Evolutionary conservation across 2,113 vertebrate species (phyloP).

Genomic region (Misgurnus anguillicaudatus): DNA sequence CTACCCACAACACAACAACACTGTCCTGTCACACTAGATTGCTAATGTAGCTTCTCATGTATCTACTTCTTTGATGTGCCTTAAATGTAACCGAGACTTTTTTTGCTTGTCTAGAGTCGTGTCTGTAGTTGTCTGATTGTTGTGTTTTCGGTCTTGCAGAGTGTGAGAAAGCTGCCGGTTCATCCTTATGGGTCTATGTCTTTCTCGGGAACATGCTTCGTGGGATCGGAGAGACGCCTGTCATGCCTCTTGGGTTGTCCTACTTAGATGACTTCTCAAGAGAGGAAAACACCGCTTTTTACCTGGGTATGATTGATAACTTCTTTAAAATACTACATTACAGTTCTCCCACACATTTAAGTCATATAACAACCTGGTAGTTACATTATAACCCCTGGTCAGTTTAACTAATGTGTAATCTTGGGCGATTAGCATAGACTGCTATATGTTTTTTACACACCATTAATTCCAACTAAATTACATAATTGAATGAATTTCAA

Average conservation of each 20-base stretch:
- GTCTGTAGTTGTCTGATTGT: slow-evolving; percentile 6
- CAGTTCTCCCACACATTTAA: background rate
- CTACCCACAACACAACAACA: background rate
- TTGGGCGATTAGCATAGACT: background rate
- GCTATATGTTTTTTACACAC: background rate
- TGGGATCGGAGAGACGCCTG: slow-evolving; percentile 92
- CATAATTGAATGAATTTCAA: background rate
- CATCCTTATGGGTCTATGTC: slow-evolving; percentile 88
- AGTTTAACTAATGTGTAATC: too few species aligned
- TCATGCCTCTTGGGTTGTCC: slow-evolving; percentile 89
- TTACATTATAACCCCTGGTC: background rate
- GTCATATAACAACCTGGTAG: background rate
- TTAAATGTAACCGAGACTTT: background rate
- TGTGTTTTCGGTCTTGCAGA: slow-evolving; percentile 64
- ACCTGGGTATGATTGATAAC: slow-evolving; percentile 78
- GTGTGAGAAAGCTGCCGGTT: slow-evolving; percentile 81
- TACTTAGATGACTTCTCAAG: slow-evolving; percentile 91
- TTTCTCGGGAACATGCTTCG: slow-evolving; percentile 91
- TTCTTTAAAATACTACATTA: background rate
- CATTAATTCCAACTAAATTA: background rate
- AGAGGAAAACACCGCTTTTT: slow-evolving; percentile 88
- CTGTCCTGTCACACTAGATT: background rate
- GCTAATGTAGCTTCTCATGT: background rate
- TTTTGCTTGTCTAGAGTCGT: background rate
- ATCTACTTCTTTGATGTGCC: background rate